Evolutionary conservation across 1,140 invertebrate genomes (phyloP), one percentile per base, ranked within the genome.

Genomic region (Drosophila busckii): DNA sequence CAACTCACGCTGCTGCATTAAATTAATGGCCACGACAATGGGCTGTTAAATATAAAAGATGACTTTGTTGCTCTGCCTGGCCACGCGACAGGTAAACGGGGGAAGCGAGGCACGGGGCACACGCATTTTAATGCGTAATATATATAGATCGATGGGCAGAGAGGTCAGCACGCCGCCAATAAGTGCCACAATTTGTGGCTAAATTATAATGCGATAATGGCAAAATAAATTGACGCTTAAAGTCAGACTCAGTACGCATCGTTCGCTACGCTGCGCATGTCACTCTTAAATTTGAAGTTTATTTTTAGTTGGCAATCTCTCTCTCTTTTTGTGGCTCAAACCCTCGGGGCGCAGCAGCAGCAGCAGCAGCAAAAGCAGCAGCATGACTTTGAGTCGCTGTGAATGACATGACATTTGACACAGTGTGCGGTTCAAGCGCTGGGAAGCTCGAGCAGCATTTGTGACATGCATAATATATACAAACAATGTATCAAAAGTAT

Each of bases 401-500:
- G 60, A 50, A 50, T 59, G 58, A 62, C 63, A 56, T 56, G 58
- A 62, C 58, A 66, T 66, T 67, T 64, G 64, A 58, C 60, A 59
- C 44, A 46, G 53, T 63, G 40, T 48, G 37, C 32, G 25, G 44
- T 25, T 46, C n/a, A 40, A 12, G 13, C 8, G 25, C 12, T 7
- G 8, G 2, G 10, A 5, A n/a, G 17, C n/a, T n/a, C n/a, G n/a
- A n/a, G 23, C 13, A 17, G 38, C 10, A 13, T 5, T 6, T 6
- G n/a, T 37, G 56, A 40, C 45, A 63, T 61, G 45, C 56, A 71
- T 70, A 63, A 71, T 71, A 55, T 78, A 58, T 59, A n/a, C n/a
- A n/a, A 49, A 56, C 66, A 78, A 78, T 71, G 64, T 67, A 70
- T 80, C 73, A 78, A 78, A 78, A 71, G 67, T 63, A 71, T 80